phyloP scores from a whole-genome alignment of 2,113 vertebrate genomes.

The Egretta garzetta region DNA sequence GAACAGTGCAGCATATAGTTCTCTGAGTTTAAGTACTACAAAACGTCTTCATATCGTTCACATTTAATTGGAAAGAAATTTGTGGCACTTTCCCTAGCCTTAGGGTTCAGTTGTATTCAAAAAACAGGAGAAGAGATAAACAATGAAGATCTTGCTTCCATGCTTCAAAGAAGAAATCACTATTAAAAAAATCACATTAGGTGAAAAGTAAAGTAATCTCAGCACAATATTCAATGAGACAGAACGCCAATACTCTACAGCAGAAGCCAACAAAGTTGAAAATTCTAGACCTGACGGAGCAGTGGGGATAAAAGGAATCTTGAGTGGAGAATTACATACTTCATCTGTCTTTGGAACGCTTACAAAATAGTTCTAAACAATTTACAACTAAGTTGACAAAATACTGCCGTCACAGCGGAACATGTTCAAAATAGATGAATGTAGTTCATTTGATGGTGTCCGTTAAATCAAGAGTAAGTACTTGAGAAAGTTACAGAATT shows the following conservation, averaged over 20 bases:
- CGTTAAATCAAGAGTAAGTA: background rate
- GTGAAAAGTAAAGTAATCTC: background rate
- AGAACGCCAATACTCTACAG: background rate
- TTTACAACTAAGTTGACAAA: background rate
- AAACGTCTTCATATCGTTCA: background rate
- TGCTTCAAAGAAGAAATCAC: background rate
- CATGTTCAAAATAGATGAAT: background rate
- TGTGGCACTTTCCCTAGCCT: background rate
- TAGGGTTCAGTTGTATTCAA: background rate
- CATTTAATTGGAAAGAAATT: conserved; percentile 27
- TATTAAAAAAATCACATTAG: background rate
- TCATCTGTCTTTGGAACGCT: background rate
- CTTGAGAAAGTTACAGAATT: background rate
- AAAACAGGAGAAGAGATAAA: background rate
- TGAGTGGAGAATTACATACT: background rate
- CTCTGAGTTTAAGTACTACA: background rate
- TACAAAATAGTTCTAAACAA: background rate
- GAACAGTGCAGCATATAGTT: background rate
- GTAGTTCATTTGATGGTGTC: background rate
- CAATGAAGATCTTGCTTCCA: background rate
- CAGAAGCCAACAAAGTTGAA: background rate
- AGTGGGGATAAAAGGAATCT: background rate
- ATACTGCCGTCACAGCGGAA: background rate
- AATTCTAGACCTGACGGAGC: background rate
- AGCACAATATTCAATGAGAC: background rate